These are phyloP conservation scores for Balaeniceps rex DNA, from an alignment of 2,113 vertebrate species.

Conservation along the genomic window DNA sequence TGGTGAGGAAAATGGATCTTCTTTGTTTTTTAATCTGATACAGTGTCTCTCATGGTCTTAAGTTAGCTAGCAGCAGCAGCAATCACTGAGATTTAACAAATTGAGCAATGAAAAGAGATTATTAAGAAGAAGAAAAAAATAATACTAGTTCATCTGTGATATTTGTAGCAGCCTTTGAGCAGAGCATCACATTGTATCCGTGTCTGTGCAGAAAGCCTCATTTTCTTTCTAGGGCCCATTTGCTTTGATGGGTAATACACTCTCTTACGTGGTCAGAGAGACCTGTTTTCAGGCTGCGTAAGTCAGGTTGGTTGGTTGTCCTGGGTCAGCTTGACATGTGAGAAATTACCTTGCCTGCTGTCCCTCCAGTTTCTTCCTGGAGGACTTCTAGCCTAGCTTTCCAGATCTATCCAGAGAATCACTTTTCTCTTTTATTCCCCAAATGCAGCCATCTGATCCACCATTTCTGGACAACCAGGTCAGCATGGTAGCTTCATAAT, in stretches of 20 bases:
- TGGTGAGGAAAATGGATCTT: background rate
- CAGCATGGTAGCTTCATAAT: background rate
- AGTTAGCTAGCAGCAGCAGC: background rate
- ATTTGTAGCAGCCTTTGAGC: background rate
- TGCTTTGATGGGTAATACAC: background rate
- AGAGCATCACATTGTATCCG: fast-evolving
- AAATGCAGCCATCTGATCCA: background rate
- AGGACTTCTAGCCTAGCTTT: background rate
- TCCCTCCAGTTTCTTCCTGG: background rate
- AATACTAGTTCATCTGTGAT: background rate
- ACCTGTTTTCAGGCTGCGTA: fast-evolving
- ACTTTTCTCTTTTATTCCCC: background rate
- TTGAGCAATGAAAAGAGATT: background rate
- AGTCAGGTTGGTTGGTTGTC: background rate
- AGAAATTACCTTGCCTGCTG: background rate
- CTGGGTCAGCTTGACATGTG: background rate
- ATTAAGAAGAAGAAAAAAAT: background rate
- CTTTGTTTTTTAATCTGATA: background rate
- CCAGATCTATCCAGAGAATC: background rate
- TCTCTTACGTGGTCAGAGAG: background rate
- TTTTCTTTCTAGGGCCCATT: background rate
- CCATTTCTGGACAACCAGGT: background rate
- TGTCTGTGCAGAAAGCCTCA: background rate
- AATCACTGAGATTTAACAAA: background rate
- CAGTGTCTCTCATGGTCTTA: background rate